These are phyloP conservation scores for Anthoscopus minutus DNA, from an alignment of 2,113 vertebrate genomes.

Conservation along the genomic window DNA sequence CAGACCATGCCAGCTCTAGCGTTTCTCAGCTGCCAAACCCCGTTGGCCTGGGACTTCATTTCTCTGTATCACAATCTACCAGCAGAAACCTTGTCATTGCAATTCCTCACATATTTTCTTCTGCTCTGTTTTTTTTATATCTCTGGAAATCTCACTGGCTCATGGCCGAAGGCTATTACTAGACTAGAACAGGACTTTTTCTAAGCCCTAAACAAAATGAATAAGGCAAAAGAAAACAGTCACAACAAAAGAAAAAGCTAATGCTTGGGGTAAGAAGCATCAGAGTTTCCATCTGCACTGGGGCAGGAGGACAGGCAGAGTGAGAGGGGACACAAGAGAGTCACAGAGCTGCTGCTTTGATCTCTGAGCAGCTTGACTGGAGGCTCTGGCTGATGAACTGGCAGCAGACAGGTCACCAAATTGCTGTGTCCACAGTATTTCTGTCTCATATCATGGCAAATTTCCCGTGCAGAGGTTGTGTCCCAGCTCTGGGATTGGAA, in stretches of 20 bases:
- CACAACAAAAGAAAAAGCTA: not conserved
- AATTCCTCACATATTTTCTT: conserved; percentile 45
- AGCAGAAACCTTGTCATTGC: conserved; percentile 28
- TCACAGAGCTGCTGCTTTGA: not conserved
- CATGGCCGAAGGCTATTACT: not conserved
- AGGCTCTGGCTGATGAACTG: not conserved
- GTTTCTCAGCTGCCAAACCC: not conserved
- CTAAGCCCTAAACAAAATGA: not conserved
- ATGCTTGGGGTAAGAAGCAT: not conserved
- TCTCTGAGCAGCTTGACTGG: not conserved
- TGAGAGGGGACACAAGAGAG: not conserved
- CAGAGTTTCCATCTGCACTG: not conserved
- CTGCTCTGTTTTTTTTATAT: conserved; percentile 14
- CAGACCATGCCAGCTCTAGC: not conserved
- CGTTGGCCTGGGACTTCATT: conserved; percentile 16
- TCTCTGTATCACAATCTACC: conserved; percentile 27
- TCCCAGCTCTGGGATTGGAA: not conserved
- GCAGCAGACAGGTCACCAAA: not conserved
- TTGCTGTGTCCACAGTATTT: not conserved
- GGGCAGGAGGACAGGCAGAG: not conserved
- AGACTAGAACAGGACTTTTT: conserved; percentile 15
- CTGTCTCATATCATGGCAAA: not conserved
- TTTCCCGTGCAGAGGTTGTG: not conserved
- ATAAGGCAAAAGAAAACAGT: not conserved
- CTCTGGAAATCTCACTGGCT: conserved; percentile 1